Percentiles rank a stretch among this genome's conserved stretches.
These are phyloP conservation scores for Eretmocerus hayati DNA, from an alignment of 2,888 invertebrate species.

Conservation along the genomic window DNA sequence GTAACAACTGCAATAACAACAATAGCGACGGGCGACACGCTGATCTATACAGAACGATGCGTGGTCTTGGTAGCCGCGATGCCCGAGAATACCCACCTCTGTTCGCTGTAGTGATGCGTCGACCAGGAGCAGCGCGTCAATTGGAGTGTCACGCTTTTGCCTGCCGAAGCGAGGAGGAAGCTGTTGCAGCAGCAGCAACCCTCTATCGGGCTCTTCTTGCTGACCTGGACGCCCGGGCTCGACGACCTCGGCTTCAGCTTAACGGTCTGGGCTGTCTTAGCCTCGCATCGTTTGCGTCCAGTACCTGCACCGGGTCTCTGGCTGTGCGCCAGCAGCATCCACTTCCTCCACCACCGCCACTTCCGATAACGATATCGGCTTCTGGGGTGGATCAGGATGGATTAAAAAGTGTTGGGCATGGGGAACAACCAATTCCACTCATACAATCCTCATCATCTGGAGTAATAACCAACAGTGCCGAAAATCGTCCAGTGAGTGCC, in stretches of 20 bases:
- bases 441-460: no score
- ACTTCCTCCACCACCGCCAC: conserved; percentile 17
- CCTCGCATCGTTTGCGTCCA: conserved; percentile 50
- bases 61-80: conserved; percentile 33
- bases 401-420: no score
- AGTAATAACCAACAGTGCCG: no score
- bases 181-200: conserved; percentile 85
- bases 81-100: conserved; percentile 67
- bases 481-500: no score
- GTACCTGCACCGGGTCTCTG: no score
- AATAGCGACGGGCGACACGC: conserved; percentile 52
- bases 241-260: conserved; percentile 61
- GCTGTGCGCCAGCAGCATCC: conserved; percentile 29
- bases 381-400: no score
- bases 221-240: conserved; percentile 44
- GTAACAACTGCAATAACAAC: conserved; percentile 50
- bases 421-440: no score
- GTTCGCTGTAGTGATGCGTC: conserved; percentile 86
- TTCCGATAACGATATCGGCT: no score
- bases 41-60: conserved; percentile 45
- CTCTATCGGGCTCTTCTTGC: conserved; percentile 82
- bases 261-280: conserved; percentile 73
- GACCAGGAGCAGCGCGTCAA: conserved; percentile 66
- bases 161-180: conserved; percentile 83
- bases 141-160: conserved; percentile 88